A percentile compares a stretch with the other conserved stretches of the same genome.
phyloP scores from a whole-genome alignment of 2,888 invertebrate genomes.

The Lasioglossum zephyrum region DNA sequence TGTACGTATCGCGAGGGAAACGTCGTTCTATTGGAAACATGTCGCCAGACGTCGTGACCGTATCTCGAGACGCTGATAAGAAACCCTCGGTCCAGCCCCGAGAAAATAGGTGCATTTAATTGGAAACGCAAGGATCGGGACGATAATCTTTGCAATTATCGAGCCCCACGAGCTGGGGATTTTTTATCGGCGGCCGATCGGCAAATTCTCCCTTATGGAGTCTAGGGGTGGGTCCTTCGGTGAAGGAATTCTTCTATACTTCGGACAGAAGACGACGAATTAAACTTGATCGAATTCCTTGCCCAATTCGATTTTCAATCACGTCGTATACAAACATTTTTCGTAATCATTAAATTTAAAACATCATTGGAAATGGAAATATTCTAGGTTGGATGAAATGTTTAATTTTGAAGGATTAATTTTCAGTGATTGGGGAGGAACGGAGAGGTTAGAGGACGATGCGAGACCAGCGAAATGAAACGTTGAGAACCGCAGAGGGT shows the following conservation, averaged over 20 bases:
- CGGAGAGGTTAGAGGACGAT: background rate
- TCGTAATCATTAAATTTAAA: too few species aligned
- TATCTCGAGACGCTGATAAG: conserved; percentile 57
- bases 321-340: background rate
- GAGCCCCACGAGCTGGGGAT: background rate
- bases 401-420: background rate
- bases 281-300: background rate
- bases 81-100: conserved; percentile 9
- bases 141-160: conserved; percentile 30
- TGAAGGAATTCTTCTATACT: background rate
- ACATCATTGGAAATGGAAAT: too few species aligned
- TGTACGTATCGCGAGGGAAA: conserved; percentile 47
- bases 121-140: conserved; percentile 35
- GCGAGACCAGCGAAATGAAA: background rate
- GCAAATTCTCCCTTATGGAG: background rate
- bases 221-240: background rate
- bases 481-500: background rate
- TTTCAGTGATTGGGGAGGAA: background rate
- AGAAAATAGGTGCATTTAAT: conserved; percentile 58
- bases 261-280: background rate
- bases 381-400: too few species aligned
- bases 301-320: background rate
- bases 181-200: background rate
- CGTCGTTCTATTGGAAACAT: conserved; percentile 58
- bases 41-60: conserved; percentile 46